Base-by-base conservation (phyloP, 2,113 vertebrate genomes). In the Amphilophus citrinellus region DNA sequence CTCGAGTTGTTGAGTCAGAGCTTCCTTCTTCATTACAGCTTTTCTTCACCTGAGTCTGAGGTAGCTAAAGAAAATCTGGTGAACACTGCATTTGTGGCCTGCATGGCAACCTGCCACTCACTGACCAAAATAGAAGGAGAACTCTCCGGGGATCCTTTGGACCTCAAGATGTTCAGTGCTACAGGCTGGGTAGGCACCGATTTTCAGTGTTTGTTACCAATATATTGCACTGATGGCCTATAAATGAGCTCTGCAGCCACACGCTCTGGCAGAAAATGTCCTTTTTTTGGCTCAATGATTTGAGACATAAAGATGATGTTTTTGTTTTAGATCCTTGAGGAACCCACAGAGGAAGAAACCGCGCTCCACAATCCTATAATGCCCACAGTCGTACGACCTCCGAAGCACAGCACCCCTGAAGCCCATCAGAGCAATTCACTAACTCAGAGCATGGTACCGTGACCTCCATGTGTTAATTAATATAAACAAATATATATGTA, bases 91-190 rank as follows among this genome's bases (percentile, higher is more conserved):
- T 99, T 99, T 88, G 95, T 98, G 80, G 96, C 97, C 83, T 97
- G 98, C 92, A 99, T 99, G 98, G 98, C 98, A 73, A 95, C 97
- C 68, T 99, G 98, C 93, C 98, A 99, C 94, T 98, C 98, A 10
- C 97, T 99, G 82, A 99, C 98, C 82, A 99, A 97, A 93, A 98
- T 99, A 27, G 97, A 97, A 84, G 98, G 98, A 10, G 91, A 97
- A 4, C 96, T 99, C 80, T 99, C 98, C 61, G 98, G 98, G 84
- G 98, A 99, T 89, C 98, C 98, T 0, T 96, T 99, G 57, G 98
- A 99, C 94, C 95, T 99, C 87, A 99, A 99, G 96, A 99, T 99
- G 97, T 99, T 99, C 88, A 96, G 96, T 89, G 97, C 98, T 65
- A 99, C 97, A 44, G 97, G 98, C 94, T 99, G 98, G 98, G 98